phyloP scores from a whole-genome alignment of 2,113 vertebrate species.

The Oncorhynchus nerka region DNA sequence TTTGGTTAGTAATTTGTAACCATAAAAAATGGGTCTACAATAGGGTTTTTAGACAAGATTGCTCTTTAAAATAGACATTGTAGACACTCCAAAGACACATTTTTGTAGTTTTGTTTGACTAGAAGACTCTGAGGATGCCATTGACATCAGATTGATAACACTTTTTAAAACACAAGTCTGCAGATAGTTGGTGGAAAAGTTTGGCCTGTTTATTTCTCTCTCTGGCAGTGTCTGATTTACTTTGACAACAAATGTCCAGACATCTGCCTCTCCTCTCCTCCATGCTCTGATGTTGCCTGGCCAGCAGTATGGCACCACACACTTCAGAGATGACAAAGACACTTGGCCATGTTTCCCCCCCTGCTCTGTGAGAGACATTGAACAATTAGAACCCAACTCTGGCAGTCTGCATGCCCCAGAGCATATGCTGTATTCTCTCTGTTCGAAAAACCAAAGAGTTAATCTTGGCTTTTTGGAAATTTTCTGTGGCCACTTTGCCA shows the following conservation, averaged over 20 bases:
- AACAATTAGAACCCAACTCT: constrained; percentile 77
- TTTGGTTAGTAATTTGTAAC: neutral
- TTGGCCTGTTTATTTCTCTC: constrained; percentile 46
- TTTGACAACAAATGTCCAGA: constrained; percentile 77
- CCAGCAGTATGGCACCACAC: constrained; percentile 63
- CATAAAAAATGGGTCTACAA: neutral
- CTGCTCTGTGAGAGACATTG: constrained; percentile 69
- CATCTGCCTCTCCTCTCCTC: constrained; percentile 69
- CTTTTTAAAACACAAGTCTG: constrained; percentile 25
- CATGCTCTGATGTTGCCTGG: constrained; percentile 61
- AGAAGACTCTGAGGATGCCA: neutral
- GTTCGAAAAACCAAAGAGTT: constrained; percentile 73
- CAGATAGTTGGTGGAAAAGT: constrained; percentile 60
- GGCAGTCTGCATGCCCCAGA: constrained; percentile 71
- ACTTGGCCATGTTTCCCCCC: constrained; percentile 63
- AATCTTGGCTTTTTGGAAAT: constrained; percentile 66
- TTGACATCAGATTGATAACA: neutral
- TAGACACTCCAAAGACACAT: too few relatives aligned
- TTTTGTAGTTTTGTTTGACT: too few relatives aligned
- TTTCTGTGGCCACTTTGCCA: constrained; percentile 67
- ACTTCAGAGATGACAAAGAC: constrained; percentile 77
- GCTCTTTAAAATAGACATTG: neutral
- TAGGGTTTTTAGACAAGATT: neutral
- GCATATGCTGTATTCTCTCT: constrained; percentile 77
- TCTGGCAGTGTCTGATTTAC: constrained; percentile 72